Conservation (phyloP, 2,888 invertebrate species). For the Proisotoma minuta region DNA sequence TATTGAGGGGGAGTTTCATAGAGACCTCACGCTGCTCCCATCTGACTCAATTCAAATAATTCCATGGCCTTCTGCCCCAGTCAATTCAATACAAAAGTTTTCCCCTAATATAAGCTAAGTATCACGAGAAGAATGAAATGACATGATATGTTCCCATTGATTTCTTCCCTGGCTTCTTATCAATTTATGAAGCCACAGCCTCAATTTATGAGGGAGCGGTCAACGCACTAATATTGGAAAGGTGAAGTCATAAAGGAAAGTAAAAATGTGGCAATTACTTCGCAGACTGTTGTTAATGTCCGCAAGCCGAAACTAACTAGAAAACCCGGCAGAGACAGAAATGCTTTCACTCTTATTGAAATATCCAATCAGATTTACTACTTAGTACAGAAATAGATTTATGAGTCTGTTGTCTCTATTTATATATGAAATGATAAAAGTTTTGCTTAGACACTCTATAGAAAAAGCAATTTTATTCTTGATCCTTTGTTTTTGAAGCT, state of each 20-base stretch:
- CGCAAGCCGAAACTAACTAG: not conserved
- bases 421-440: not conserved
- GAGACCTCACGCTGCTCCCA: conserved; percentile 7
- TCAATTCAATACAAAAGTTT: too few species aligned
- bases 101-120: too few species aligned
- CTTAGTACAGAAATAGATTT: not conserved
- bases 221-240: not conserved
- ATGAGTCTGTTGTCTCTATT: not conserved
- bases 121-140: too few species aligned
- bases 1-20: not conserved
- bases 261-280: conserved; percentile 14
- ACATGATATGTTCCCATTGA: too few species aligned
- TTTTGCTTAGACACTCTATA: too few species aligned
- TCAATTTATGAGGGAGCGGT: not conserved
- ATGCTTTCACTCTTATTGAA: not conserved
- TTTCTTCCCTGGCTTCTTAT: conserved; percentile 20
- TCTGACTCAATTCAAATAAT: not conserved
- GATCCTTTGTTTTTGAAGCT: too few species aligned
- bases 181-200: conserved; percentile 25
- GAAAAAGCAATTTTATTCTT: too few species aligned
- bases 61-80: not conserved
- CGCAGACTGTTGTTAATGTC: not conserved
- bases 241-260: not conserved
- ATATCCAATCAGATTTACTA: not conserved
- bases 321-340: too few species aligned